These are phyloP conservation scores for Rhorus exstirpatorius DNA, from an alignment of 2,888 invertebrate species.

Conservation along the genomic window DNA sequence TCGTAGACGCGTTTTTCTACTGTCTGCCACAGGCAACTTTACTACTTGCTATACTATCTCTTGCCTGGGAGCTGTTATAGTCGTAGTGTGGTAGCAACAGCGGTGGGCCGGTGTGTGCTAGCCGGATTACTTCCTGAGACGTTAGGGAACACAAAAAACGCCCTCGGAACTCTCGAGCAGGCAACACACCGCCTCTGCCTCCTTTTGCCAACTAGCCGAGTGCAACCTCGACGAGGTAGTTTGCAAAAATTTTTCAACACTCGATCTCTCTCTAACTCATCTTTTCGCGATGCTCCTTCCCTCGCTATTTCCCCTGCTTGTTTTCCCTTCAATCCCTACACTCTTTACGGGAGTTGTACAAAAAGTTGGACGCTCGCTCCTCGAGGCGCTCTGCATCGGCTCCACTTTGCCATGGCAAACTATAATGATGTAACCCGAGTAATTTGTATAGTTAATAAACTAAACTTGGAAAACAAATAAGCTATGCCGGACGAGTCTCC, in stretches of 20 bases:
- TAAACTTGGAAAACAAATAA: conserved; percentile 49
- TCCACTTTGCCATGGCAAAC: conserved; percentile 31
- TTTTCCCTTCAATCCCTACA: conserved; percentile 21
- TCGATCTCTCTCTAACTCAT: conserved; percentile 17
- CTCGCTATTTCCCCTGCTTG: conserved; percentile 20
- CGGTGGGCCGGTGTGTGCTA: conserved; percentile 54
- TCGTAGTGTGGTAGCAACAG: conserved; percentile 40
- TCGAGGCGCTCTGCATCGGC: conserved; percentile 31
- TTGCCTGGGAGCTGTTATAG: conserved; percentile 34
- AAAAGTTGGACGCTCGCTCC: conserved; percentile 63
- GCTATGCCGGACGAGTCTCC: neutral
- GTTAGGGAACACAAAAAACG: conserved; percentile 68
- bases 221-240: conserved; percentile 69
- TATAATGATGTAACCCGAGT: conserved; percentile 67
- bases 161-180: conserved; percentile 45
- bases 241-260: conserved; percentile 69
- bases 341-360: conserved; percentile 25
- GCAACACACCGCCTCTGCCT: conserved; percentile 35
- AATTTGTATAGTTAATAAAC: conserved; percentile 67
- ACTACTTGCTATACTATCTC: conserved; percentile 69
- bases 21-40: conserved; percentile 72
- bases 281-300: neutral
- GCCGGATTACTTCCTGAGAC: conserved; percentile 68
- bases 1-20: conserved; percentile 74
- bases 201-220: conserved; percentile 64